Evolutionary conservation across 23 tunicate genomes (phyloP).

Genomic region (Ciona savignyi): DNA sequence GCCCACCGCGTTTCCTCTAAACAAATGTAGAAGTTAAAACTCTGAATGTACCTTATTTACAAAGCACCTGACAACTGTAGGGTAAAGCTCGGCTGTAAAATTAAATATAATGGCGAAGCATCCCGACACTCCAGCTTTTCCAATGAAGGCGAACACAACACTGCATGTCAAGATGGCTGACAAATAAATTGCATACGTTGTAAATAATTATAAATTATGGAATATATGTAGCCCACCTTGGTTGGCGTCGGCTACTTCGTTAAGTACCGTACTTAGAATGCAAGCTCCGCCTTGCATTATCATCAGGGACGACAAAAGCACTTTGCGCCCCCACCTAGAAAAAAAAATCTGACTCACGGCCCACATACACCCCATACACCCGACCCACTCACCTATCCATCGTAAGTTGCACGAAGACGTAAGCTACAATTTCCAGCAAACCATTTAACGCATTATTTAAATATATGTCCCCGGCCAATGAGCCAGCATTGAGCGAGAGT

Average conservation of each 20-base stretch:
- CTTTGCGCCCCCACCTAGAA: conserved; percentile 55
- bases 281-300: conserved; percentile 69
- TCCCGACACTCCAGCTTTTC: conserved; percentile 67
- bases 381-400: conserved; percentile 54
- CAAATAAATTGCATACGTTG: too few species aligned
- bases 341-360: background rate
- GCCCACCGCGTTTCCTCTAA: conserved; percentile 33
- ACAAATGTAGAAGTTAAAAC: background rate
- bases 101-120: conserved; percentile 67
- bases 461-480: conserved; percentile 64
- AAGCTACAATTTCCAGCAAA: conserved; percentile 59
- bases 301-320: conserved; percentile 34
- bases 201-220: background rate
- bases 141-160: conserved; percentile 77
- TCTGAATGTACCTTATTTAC: too few species aligned
- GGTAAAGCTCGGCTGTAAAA: conserved; percentile 87
- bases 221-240: conserved; percentile 28
- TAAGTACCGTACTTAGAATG: conserved; percentile 66
- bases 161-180: conserved; percentile 62
- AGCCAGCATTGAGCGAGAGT: conserved; percentile 79
- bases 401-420: conserved; percentile 46
- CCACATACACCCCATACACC: too few species aligned
- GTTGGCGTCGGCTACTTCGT: conserved; percentile 39
- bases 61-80: conserved; percentile 89
- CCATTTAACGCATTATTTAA: conserved; percentile 82